Evolutionary conservation across 2,888 invertebrate genomes (phyloP), one percentile per base, ranked within the genome.

Genomic region (Euzophera pinguis): DNA sequence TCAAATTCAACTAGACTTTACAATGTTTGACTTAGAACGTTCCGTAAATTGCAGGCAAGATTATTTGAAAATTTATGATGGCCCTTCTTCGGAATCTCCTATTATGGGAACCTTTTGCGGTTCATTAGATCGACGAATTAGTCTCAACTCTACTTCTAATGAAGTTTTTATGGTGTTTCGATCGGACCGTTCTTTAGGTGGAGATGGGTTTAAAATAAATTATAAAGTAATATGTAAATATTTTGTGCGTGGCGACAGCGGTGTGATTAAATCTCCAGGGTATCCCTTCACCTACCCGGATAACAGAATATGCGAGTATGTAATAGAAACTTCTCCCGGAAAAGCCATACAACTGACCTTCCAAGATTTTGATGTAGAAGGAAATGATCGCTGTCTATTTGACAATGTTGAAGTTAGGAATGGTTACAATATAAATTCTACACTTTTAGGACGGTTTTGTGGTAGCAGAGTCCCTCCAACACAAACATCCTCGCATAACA

Each of bases 31-130:
- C 6, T 69, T 98, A 39, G 95, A 95, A 75, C 50, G 64, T 0
- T 91, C 93, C 0, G 54, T 63, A 1, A 68, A 73, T 35, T 98
- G 97, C 72, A 61, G 58, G 9, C 93, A 88, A 64, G 96, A 97
- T 63, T 81, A 78, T 63, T 60, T 90, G 53, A 84, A 81, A 94
- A 74, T 97, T 52, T 94, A 93, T 62, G 93, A 95, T 75, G 95
- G 97, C 0, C 81, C 90, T 0, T 85, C 90, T 47, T 75, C 85
- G 3, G 91, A 92, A 27, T 91, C 93, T 2, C 92, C 92, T 0
- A 74, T 95, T 8, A 76, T 96, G 12, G 95, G 94, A 1, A 93
- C 92, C 69, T 95, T 93, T 74, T 98, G 98, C 80, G 97, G 97
- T 0, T 69, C 10, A 8, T 48, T 48, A 38, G 38, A 48, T 13